phyloP scores from a whole-genome alignment of 2,797 vertebrate species.

The Oreochromis mossambicus region DNA sequence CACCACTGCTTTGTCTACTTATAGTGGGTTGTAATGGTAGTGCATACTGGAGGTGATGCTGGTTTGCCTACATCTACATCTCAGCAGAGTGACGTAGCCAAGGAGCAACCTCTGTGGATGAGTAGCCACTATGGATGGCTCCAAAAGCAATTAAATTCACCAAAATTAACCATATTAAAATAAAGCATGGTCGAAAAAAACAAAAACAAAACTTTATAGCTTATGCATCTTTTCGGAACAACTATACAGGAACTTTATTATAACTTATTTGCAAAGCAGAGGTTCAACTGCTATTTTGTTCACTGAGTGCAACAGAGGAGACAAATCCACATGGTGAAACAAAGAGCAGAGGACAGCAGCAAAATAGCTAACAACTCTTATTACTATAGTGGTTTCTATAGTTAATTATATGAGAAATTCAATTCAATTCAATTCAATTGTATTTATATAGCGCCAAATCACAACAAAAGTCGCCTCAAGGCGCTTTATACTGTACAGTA shows the following conservation, averaged over 20 bases:
- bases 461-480: no score
- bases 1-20: neutral
- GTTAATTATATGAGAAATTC: neutral
- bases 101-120: neutral
- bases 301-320: neutral
- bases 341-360: neutral
- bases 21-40: neutral
- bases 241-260: neutral
- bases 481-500: no score
- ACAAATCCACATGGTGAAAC: rapidly evolving
- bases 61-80: neutral
- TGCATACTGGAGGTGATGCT: neutral
- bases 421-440: no score
- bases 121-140: neutral
- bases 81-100: neutral
- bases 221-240: neutral
- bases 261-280: neutral
- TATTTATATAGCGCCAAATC: no score
- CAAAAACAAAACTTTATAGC: neutral
- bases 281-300: neutral
- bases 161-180: neutral
- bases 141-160: neutral
- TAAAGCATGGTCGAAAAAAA: neutral
- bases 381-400: neutral
- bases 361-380: neutral